Evolutionary conservation across 2,113 vertebrate species (phyloP), one percentile per base, ranked within the genome.

Genomic region (Petromus typicus): DNA sequence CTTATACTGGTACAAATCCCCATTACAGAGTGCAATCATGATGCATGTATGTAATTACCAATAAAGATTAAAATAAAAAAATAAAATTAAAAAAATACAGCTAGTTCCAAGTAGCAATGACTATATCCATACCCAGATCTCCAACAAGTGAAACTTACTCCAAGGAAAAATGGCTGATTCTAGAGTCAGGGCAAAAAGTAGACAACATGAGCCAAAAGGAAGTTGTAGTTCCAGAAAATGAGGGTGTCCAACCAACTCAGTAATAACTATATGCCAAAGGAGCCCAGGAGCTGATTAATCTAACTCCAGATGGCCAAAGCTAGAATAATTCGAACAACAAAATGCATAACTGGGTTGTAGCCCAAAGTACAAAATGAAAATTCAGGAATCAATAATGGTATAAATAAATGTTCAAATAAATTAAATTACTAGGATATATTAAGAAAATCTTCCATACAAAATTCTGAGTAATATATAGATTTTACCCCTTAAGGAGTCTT

Each of bases 21-120:
- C n/a, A n/a, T n/a, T n/a, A n/a, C n/a, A n/a, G n/a, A n/a, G n/a
- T n/a, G n/a, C n/a, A n/a, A n/a, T n/a, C n/a, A n/a, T n/a, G n/a
- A n/a, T n/a, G n/a, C n/a, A n/a, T n/a, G n/a, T n/a, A n/a, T n/a
- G n/a, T n/a, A n/a, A n/a, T n/a, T n/a, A n/a, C n/a, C n/a, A n/a
- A n/a, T n/a, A n/a, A n/a, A n/a, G n/a, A n/a, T n/a, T n/a, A n/a
- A n/a, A n/a, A n/a, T n/a, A n/a, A n/a, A n/a, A n/a, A n/a, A n/a
- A n/a, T n/a, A n/a, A n/a, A n/a, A n/a, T n/a, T n/a, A n/a, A n/a
- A 92, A 92, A 83, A 82, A 88, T 43, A 89, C 43, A 89, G 32
- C 30, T n/a, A 73, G 18, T 30, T 16, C 14, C 59, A 7, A 30
- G 20, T 40, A 80, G 22, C 20, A 66, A 75, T 73, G 37, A 79